A percentile compares a stretch with the other conserved stretches of the same genome.
Evolutionary conservation across 1,140 invertebrate species (phyloP).

Genomic region (Drepana arcuata): DNA sequence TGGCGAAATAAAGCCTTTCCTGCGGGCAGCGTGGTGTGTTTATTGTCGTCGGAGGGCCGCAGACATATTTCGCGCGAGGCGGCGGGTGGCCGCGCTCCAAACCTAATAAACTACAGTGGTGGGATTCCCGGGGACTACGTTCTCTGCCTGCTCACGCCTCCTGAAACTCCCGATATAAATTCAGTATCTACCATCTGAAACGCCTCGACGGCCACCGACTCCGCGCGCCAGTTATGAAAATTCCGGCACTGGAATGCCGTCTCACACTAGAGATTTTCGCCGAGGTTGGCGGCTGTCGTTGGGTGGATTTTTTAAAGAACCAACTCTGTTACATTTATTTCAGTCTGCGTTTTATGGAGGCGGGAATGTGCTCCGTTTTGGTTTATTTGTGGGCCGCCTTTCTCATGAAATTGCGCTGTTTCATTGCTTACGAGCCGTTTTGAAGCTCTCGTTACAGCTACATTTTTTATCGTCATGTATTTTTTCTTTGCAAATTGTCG

Average conservation of each 20-base stretch:
- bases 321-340: constrained; percentile 58
- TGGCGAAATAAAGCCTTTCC: constrained; percentile 31
- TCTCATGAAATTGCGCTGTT: constrained; percentile 62
- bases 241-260: constrained; percentile 54
- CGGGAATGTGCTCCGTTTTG: constrained; percentile 57
- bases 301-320: constrained; percentile 54
- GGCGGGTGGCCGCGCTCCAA: constrained; percentile 14
- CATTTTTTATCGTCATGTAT: constrained; percentile 51
- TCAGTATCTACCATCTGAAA: constrained; percentile 44
- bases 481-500: constrained; percentile 43
- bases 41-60: constrained; percentile 25
- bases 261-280: constrained; percentile 59
- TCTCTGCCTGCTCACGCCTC: constrained; percentile 30
- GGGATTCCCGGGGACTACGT: constrained; percentile 29
- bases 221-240: constrained; percentile 59
- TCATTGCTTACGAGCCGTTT: constrained; percentile 61
- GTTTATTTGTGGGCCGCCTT: constrained; percentile 61
- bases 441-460: constrained; percentile 49
- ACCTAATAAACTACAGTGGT: constrained; percentile 35
- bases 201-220: constrained; percentile 29
- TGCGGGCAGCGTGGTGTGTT: constrained; percentile 27
- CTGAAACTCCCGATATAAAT: constrained; percentile 43
- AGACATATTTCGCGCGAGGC: constrained; percentile 31
- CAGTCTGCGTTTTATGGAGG: constrained; percentile 59
- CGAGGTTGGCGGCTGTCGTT: constrained; percentile 56